Evolutionary conservation across 2,113 vertebrate genomes (phyloP), one percentile per base, ranked within the genome.

Genomic region (Xenotilapia leptura): DNA sequence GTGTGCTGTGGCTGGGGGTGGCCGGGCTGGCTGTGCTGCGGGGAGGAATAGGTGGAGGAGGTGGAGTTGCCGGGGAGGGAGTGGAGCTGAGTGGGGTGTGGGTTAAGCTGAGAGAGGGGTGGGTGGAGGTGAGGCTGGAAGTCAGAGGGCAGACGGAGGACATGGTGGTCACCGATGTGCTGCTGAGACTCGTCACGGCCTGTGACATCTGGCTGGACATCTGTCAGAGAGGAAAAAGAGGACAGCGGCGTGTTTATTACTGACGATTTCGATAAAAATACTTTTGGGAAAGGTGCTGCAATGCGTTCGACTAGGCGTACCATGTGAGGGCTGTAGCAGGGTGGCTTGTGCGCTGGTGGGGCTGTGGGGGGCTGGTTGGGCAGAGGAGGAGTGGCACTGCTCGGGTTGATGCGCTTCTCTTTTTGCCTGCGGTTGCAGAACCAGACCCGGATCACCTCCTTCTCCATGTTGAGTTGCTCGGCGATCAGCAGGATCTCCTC

Each of bases 361-460:
- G 92, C 93, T 73, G 92, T 73, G 84, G 94, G 94, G 90, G 92
- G 90, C 79, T 97, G 97, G 93, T 95, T 97, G 94, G 97, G 97
- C 94, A 97, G 93, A 90, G 97, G 97, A 53, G 97, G 98, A 95
- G 95, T 95, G 83, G 98, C 97, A 93, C 97, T 98, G 92, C 96
- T 97, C 5, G 98, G 98, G 95, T 98, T 97, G 93, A 98, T 98
- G 91, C 98, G 97, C 58, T 98, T 98, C 94, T 98, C 98, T 91
- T 98, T 98, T 96, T 98, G 98, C 88, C 98, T 95, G 49, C 98
- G 97, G 96, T 98, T 98, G 95, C 98, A 98, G 96, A 98, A 98
- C 97, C 97, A 98, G 92, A 98, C 97, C 19, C 98, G 97, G 89
- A 98, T 98, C 95, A 98, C 98, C 93, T 98, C 98, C 94, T 98